Base-by-base conservation (phyloP, 2,113 vertebrate species). In the Mungos mungo region DNA sequence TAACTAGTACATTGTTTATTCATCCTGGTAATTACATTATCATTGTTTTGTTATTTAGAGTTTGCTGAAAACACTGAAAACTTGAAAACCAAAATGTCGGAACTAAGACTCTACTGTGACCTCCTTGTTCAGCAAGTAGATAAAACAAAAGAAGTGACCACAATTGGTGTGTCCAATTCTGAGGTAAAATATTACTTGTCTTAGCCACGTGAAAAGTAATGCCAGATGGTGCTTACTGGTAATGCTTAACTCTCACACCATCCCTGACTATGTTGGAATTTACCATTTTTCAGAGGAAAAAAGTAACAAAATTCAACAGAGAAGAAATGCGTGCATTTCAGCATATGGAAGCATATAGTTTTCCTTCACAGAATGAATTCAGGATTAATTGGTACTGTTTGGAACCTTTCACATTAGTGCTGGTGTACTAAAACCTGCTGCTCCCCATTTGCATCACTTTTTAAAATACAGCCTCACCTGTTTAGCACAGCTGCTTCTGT, bases 101-200 rank as follows among this genome's bases (percentile, higher is more conserved):
- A 99, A 98, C 99, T 99, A 93, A 98, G 99, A 97, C 98, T 99
- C 79, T 99, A 99, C 99, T 99, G 99, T 98, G 99, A 99, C 98
- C 99, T 99, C 94, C 99, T 99, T 89, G 99, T 99, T 95, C 99
- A 99, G 97, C 99, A 99, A 99, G 99, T 99, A 93, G 99, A 99
- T 98, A 99, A 99, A 98, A 99, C 99, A 0, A 99, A 99, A 96
- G 99, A 99, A 98, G 97, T 96, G 69, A 98, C 98, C 69, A 93
- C 98, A 95, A 79, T 94, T 57, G 96, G 95, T 23, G 74, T 94
- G 18, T 97, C 98, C 72, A 98, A 97, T 82, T 95, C 98, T n/a
- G 98, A 98, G 99, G 99, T 99, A 98, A 96, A 93, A 85, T 72
- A 8, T n/a, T 69, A 23, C 80, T 80, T 45, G 45, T 69, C 47